These are phyloP conservation scores for Paradoxurus hermaphroditus DNA, from an alignment of 2,113 vertebrate genomes.

Conservation along the genomic window DNA sequence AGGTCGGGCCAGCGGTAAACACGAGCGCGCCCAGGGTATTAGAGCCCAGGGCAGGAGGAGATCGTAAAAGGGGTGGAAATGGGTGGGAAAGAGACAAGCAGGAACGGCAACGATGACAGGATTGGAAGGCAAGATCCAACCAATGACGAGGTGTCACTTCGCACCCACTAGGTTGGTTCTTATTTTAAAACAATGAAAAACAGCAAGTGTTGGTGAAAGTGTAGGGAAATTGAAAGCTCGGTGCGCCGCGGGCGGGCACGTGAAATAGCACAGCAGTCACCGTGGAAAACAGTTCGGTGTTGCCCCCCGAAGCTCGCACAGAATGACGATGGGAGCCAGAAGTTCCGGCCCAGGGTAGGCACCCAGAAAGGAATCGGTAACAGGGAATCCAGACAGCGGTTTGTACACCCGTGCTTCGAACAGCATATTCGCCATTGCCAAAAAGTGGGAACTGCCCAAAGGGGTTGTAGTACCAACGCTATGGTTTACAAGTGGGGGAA, in stretches of 20 bases:
- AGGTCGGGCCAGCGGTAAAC: background rate
- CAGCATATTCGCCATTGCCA: background rate
- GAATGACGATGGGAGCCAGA: background rate
- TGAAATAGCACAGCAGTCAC: background rate
- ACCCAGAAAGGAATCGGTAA: no score
- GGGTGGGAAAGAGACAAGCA: background rate
- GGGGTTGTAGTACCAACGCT: background rate
- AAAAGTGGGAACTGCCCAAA: background rate
- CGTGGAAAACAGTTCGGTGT: background rate
- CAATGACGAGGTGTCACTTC: background rate
- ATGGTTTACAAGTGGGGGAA: background rate
- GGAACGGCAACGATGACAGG: background rate
- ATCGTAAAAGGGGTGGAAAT: background rate
- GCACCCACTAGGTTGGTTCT: background rate
- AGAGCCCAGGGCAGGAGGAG: background rate
- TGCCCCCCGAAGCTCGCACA: background rate
- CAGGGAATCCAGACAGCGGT: background rate
- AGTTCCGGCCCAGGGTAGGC: background rate
- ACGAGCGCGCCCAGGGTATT: background rate
- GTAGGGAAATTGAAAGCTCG: background rate
- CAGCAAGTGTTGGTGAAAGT: background rate
- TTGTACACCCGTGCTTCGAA: background rate
- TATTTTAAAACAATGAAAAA: background rate
- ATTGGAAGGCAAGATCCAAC: background rate
- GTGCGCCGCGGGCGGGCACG: no score